A percentile compares a stretch with the other conserved stretches of the same genome.
phyloP scores from a whole-genome alignment of 2,113 vertebrate genomes.

The Hyperopisus bebe region DNA sequence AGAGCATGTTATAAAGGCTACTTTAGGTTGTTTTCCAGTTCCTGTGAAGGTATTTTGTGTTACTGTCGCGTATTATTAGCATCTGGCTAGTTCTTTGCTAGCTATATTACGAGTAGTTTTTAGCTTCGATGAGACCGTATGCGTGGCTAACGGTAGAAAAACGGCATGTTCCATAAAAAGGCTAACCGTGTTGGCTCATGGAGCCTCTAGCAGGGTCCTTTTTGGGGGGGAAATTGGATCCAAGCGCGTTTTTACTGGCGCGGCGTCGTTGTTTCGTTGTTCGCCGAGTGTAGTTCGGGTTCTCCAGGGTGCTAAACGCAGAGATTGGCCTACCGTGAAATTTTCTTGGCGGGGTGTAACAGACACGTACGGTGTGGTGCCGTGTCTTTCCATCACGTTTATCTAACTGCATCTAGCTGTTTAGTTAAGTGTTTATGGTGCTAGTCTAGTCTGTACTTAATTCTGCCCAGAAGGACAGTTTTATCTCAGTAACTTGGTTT shows the following conservation, averaged over 20 bases:
- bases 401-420: background rate
- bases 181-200: background rate
- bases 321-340: background rate
- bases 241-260: background rate
- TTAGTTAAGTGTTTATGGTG: background rate
- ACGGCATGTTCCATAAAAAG: background rate
- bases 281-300: background rate
- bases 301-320: background rate
- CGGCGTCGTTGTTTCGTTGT: background rate
- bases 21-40: background rate
- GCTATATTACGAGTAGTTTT: background rate
- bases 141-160: background rate
- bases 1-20: background rate
- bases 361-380: background rate
- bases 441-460: background rate
- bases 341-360: conserved; percentile 13
- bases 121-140: background rate
- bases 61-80: background rate
- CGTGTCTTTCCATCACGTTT: background rate
- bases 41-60: background rate
- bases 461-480: background rate
- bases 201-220: background rate
- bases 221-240: background rate
- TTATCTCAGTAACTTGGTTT: background rate
- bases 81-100: background rate